phyloP scores from a whole-genome alignment of 2,797 vertebrate genomes.

The Helostoma temminkii region DNA sequence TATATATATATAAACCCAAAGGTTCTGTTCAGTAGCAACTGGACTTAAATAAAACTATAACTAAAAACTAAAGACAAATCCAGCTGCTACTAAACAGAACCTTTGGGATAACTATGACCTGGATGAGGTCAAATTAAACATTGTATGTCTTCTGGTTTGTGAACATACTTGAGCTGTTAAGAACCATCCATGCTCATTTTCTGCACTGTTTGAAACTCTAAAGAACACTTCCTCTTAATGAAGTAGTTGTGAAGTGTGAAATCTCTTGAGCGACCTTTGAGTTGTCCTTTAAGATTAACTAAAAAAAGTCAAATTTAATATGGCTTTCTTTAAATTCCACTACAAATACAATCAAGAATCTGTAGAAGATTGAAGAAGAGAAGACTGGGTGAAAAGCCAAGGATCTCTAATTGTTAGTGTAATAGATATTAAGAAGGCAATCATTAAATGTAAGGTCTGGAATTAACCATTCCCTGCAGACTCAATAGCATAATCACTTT shows the following conservation, averaged over 20 bases:
- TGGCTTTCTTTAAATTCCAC: neutral
- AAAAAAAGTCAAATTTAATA: neutral
- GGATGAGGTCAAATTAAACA: slow-evolving; percentile 8
- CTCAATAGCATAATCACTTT: neutral
- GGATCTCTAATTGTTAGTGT: neutral
- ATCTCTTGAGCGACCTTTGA: slow-evolving; percentile 53
- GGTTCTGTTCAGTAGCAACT: too few relatives aligned
- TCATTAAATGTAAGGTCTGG: slow-evolving; percentile 8
- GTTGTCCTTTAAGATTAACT: slow-evolving; percentile 32
- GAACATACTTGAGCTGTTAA: slow-evolving; percentile 34
- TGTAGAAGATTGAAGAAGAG: slow-evolving; percentile 7
- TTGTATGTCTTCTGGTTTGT: slow-evolving; percentile 10
- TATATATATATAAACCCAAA: too few relatives aligned
- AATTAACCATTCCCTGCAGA: slow-evolving; percentile 8
- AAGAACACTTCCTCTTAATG: slow-evolving; percentile 43
- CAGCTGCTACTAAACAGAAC: too few relatives aligned
- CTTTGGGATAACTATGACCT: too few relatives aligned
- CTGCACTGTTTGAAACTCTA: slow-evolving; percentile 38
- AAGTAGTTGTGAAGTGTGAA: slow-evolving; percentile 52
- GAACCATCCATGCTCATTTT: slow-evolving; percentile 45
- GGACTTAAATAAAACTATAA: too few relatives aligned
- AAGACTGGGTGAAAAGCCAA: neutral
- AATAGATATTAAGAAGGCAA: slow-evolving; percentile 4
- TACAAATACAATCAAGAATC: neutral
- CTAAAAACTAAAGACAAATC: too few relatives aligned